phyloP scores from a whole-genome alignment of 92 coral and sea anemone genomes.

The Virgularia gustaviana region DNA sequence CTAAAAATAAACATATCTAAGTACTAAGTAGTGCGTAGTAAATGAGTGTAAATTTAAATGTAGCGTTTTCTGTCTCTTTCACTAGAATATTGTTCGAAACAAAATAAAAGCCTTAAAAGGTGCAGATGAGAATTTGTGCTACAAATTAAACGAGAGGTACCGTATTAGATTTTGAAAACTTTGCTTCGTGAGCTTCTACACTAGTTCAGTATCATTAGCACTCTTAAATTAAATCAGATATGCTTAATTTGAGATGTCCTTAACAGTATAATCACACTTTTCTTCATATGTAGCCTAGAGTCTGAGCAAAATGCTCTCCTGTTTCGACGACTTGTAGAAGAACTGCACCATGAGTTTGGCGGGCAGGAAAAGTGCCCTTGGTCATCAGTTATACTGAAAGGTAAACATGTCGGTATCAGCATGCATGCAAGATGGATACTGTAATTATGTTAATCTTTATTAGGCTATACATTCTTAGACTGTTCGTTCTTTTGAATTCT shows the following conservation, averaged over 20 bases:
- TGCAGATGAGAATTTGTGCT: neutral
- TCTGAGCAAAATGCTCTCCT: neutral
- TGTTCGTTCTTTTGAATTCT: no score
- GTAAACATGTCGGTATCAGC: neutral
- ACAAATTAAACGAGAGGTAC: neutral
- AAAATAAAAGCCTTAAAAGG: slow-evolving; percentile 1
- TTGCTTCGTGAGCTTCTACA: neutral
- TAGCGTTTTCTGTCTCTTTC: neutral
- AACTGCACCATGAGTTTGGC: slow-evolving; percentile 1
- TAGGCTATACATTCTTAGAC: no score
- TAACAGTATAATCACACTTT: neutral
- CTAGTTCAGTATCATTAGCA: no score
- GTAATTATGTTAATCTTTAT: neutral
- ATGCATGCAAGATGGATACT: neutral
- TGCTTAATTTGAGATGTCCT: no score
- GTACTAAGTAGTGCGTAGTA: neutral
- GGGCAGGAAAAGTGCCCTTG: slow-evolving; percentile 7
- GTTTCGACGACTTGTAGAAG: neutral
- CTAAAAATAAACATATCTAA: neutral
- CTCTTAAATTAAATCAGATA: no score
- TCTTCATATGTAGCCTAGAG: neutral
- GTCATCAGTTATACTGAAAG: neutral
- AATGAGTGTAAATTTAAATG: neutral
- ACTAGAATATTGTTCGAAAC: slow-evolving; percentile 18
- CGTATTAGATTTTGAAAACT: neutral